Percentiles rank a stretch among this genome's conserved stretches.
phyloP scores from a whole-genome alignment of 2,797 vertebrate species.

The Chaenodraco wilsoni region DNA sequence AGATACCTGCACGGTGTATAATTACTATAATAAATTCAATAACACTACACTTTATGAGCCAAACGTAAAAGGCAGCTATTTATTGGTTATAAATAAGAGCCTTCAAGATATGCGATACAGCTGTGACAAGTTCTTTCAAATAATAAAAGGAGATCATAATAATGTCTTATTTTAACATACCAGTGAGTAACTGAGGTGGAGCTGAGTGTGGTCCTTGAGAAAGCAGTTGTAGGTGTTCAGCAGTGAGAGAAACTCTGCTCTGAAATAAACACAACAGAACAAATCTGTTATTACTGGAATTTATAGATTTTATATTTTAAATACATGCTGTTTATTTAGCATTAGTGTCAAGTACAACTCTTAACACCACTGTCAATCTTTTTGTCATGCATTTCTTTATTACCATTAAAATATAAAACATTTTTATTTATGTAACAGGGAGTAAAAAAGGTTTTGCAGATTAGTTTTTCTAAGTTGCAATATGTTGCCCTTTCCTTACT shows the following conservation, averaged over 20 bases:
- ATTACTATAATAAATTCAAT: neutral
- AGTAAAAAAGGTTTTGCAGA: too few relatives aligned
- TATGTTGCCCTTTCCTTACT: too few relatives aligned
- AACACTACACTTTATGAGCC: neutral
- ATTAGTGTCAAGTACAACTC: neutral
- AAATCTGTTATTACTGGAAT: neutral
- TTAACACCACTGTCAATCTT: neutral
- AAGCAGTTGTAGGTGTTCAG: conserved; percentile 92
- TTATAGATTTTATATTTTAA: neutral
- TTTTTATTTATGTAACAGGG: too few relatives aligned
- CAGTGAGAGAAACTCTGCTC: conserved; percentile 88
- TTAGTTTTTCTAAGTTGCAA: too few relatives aligned
- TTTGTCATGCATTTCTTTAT: too few relatives aligned
- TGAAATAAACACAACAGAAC: conserved; percentile 65
- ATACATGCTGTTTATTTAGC: neutral
- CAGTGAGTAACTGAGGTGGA: conserved; percentile 86
- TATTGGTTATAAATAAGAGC: neutral
- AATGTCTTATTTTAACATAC: conserved; percentile 67
- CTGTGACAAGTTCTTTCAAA: neutral
- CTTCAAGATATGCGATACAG: neutral
- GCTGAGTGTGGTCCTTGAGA: conserved; percentile 89
- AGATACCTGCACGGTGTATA: conserved; percentile 20
- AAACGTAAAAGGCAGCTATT: neutral
- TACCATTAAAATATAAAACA: too few relatives aligned
- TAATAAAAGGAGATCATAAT: neutral